These are phyloP conservation scores for Pyrrhia umbra DNA, from an alignment of 2,888 invertebrate species.

Conservation along the genomic window DNA sequence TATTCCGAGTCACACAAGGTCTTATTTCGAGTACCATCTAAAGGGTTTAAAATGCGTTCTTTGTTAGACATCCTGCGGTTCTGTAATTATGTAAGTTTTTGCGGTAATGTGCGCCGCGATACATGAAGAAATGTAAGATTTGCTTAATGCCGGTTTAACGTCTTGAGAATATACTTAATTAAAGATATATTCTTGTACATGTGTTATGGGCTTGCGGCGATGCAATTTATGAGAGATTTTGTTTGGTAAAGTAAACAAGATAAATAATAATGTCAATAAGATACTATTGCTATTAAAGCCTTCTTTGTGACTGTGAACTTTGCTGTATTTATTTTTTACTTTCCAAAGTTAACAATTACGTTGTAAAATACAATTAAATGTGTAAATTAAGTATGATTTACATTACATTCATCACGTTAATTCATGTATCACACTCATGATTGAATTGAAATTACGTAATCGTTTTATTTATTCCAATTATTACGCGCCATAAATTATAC, in stretches of 20 bases:
- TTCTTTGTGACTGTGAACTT: no score
- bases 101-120: conserved; percentile 54
- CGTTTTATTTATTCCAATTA: no score
- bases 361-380: neutral
- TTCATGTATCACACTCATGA: neutral
- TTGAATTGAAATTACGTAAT: neutral
- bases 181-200: conserved; percentile 35
- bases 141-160: conserved; percentile 43
- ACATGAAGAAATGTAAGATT: conserved; percentile 55
- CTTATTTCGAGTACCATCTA: neutral
- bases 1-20: neutral
- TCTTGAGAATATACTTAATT: conserved; percentile 42
- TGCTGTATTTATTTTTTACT: no score
- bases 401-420: neutral
- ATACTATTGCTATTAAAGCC: no score
- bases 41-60: conserved; percentile 38
- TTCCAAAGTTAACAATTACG: no score
- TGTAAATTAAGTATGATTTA: neutral
- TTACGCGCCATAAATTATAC: no score
- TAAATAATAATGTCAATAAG: no score
- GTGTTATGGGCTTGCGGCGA: conserved; percentile 18
- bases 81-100: conserved; percentile 60
- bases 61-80: conserved; percentile 31
- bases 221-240: conserved; percentile 9
- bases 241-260: neutral